Evolutionary conservation across 2,888 invertebrate species (phyloP), one percentile per base, ranked within the genome.

Genomic region (Epirrhoe tristata): DNA sequence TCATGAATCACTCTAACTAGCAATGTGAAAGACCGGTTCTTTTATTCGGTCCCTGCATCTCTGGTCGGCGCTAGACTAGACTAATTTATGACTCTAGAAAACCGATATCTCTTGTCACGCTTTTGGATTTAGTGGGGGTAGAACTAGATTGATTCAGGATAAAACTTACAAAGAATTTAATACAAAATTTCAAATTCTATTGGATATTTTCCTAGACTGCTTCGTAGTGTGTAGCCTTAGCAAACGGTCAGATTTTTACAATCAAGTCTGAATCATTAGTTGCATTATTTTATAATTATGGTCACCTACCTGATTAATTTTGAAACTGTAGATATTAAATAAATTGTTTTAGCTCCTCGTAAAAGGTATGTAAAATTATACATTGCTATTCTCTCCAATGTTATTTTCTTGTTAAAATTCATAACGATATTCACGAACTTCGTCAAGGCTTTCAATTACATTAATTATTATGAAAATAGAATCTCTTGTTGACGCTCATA

Each of bases 21-120:
- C 51, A 31, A 24, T 14, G 52, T 52, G 31, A n/a, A 51, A 59
- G 39, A 59, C 8, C 31, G n/a, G 52, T 60, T 60, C 59, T 24
- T 14, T 53, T 31, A 24, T 56, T 39, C 14, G 16, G 14, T 6
- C 14, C 5, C 24, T 46, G 7, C 36, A 36, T 55, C 55, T 17
- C 6, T 48, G n/a, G 48, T 16, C 34, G 48, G 8, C 8, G 52
- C 52, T 43, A 60, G 43, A 53, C 59, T 46, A 53, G 52, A 60
- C 43, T 60, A 31, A 53, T 60, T 60, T 60, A 60, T 60, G 14
- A 43, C 39, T 53, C 43, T n/a, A 56, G 43, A 32, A 5, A 17
- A n/a, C 17, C 43, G n/a, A 14, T 46, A 43, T 24, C 14, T 39
- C 24, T 24, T 24, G 32, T 46, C 14, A 14, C 31, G 32, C 14